Conservation (phyloP, 2,113 vertebrate species). For the Progne subis region DNA sequence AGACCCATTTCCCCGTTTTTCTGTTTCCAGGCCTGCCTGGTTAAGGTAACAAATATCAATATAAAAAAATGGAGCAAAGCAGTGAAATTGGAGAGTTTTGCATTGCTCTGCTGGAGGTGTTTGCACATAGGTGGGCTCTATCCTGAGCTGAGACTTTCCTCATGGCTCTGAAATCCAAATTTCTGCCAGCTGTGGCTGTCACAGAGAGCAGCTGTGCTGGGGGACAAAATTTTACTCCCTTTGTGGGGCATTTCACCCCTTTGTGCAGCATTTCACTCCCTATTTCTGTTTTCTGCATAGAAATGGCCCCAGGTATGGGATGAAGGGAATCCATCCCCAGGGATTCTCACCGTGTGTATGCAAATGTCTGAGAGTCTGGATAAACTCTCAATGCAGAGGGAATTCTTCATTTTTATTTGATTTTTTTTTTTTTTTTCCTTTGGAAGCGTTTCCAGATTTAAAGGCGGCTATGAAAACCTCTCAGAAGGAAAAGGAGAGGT, state of each 20-base stretch:
- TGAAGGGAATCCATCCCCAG: background rate
- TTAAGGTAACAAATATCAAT: background rate
- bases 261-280: background rate
- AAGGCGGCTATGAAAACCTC: background rate
- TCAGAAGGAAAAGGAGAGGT: background rate
- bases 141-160: background rate
- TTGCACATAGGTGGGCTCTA: background rate
- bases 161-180: background rate
- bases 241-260: background rate
- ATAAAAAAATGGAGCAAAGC: background rate
- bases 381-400: background rate
- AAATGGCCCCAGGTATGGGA: background rate
- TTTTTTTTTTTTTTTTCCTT: background rate
- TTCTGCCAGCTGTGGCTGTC: too few relatives aligned
- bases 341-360: background rate
- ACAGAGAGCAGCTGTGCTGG: background rate
- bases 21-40: background rate
- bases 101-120: background rate
- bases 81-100: background rate
- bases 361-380: background rate
- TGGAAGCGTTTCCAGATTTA: background rate
- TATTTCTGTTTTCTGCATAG: accelerated
- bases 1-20: background rate
- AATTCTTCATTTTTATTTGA: background rate
- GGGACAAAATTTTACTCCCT: background rate